phyloP scores from a whole-genome alignment of 2,113 vertebrate genomes.

The Ptilorrhoa leucosticta region DNA sequence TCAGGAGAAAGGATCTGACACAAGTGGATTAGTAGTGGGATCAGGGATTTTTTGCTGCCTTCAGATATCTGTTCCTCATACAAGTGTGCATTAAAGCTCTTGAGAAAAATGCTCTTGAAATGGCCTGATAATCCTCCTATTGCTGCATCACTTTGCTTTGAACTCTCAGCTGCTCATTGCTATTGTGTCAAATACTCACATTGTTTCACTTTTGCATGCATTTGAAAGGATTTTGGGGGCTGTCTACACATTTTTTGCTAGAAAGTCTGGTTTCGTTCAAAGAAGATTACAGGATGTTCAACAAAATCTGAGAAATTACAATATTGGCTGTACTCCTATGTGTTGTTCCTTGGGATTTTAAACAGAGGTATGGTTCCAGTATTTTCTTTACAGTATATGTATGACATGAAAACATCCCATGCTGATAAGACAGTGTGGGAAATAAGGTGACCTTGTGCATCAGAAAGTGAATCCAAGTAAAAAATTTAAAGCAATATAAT shows the following conservation, averaged over 20 bases:
- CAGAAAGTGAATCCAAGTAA: neutral
- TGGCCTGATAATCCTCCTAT: neutral
- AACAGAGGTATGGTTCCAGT: neutral
- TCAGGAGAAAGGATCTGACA: neutral
- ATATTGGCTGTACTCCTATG: neutral
- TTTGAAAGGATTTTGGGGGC: neutral
- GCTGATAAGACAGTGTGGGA: neutral
- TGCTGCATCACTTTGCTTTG: neutral
- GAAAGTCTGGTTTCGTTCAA: neutral
- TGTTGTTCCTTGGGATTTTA: neutral
- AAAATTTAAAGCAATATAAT: neutral
- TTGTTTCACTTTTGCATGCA: neutral
- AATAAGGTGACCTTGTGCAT: neutral
- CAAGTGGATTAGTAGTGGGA: neutral
- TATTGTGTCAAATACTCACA: neutral
- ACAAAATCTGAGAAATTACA: neutral
- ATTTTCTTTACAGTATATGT: neutral
- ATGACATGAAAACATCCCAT: neutral
- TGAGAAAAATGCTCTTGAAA: neutral
- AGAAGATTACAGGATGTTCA: neutral
- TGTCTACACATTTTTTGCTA: neutral
- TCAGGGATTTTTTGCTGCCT: neutral
- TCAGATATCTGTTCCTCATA: neutral
- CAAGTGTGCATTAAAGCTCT: accelerated
- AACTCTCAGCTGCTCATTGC: neutral